Conservation (phyloP, 2,888 invertebrate genomes). For the Drosophila tanythrix region DNA sequence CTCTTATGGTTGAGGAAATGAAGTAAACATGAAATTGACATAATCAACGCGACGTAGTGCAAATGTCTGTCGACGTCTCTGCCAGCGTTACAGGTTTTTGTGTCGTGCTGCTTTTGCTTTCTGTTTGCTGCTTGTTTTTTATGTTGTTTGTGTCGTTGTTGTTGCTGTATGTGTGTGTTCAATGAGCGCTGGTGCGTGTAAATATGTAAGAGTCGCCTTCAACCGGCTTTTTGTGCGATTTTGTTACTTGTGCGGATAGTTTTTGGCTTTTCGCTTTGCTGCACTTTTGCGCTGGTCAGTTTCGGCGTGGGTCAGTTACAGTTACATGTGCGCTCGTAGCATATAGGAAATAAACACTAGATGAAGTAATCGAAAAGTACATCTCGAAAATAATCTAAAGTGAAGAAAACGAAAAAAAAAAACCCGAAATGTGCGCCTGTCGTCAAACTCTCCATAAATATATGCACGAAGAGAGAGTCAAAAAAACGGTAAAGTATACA, state of each 20-base stretch:
- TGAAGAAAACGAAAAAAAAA: conserved; percentile 7
- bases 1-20: conserved; percentile 72
- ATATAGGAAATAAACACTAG: conserved; percentile 74
- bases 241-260: conserved; percentile 24
- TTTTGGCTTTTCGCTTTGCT: conserved; percentile 42
- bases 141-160: conserved; percentile 23
- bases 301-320: conserved; percentile 60
- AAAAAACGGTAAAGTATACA: conserved; percentile 37
- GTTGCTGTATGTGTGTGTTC: conserved; percentile 70
- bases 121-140: conserved; percentile 33
- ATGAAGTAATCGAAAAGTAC: conserved; percentile 72
- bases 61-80: conserved; percentile 63
- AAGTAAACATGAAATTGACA: conserved; percentile 80
- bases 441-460: conserved; percentile 8
- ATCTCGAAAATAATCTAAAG: conserved; percentile 11
- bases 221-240: conserved; percentile 76
- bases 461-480: conserved; percentile 12
- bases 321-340: conserved; percentile 45
- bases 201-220: conserved; percentile 81
- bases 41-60: conserved; percentile 74
- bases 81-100: conserved; percentile 73
- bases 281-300: conserved; percentile 73
- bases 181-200: conserved; percentile 80
- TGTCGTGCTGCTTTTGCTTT: conserved; percentile 71
- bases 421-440: conserved; percentile 36